These are phyloP conservation scores for Caenorhabditis panamensis DNA, from an alignment of 2,888 invertebrate genomes.

Conservation along the genomic window DNA sequence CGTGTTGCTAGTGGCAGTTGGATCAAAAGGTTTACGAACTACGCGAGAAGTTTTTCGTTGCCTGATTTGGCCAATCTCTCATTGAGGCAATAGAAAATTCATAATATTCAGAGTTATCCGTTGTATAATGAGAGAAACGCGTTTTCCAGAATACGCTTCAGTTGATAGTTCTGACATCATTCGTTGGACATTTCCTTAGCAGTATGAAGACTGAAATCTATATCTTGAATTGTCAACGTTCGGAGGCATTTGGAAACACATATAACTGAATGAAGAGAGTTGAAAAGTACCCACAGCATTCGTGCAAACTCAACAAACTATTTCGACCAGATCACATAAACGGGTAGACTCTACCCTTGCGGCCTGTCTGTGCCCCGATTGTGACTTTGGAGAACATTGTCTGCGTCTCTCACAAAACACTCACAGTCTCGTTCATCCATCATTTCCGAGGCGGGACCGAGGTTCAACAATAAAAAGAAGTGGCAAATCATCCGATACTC, in stretches of 20 bases:
- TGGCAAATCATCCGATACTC: neutral
- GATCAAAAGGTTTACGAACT: neutral
- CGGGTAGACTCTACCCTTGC: constrained; percentile 9
- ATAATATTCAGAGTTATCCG: no score
- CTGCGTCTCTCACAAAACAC: constrained; percentile 1
- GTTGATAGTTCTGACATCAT: no score
- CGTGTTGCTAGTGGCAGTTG: constrained; percentile 13
- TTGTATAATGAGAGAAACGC: no score
- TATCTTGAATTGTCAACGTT: no score
- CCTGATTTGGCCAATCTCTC: no score
- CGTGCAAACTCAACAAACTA: neutral
- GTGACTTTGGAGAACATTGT: neutral
- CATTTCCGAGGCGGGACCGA: neutral
- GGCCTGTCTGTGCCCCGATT: neutral
- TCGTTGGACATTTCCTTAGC: no score
- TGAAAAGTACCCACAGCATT: neutral
- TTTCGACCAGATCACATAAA: neutral
- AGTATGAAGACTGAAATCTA: no score
- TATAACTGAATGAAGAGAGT: no score
- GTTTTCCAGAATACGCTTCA: neutral
- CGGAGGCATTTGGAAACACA: no score
- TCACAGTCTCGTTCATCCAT: neutral
- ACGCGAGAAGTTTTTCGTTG: no score
- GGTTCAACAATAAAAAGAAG: constrained; percentile 10
- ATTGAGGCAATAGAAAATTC: no score